phyloP scores from a whole-genome alignment of 2,113 vertebrate species.

The Chaenocephalus aceratus region DNA sequence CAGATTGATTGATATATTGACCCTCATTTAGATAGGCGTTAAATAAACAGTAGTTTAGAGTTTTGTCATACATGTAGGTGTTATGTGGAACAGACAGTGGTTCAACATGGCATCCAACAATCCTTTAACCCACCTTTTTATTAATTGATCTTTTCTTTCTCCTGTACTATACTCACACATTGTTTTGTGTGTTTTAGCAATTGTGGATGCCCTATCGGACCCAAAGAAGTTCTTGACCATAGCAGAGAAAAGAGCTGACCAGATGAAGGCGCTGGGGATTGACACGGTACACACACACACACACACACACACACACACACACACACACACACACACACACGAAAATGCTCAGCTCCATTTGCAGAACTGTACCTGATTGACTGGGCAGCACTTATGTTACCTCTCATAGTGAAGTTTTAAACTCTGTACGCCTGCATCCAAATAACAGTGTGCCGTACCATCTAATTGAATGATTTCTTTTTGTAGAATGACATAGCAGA shows the following conservation, averaged over 20 bases:
- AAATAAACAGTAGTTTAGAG: neutral
- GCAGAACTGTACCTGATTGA: neutral
- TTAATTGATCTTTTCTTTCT: neutral
- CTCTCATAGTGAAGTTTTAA: neutral
- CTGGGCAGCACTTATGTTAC: neutral
- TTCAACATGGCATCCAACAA: neutral
- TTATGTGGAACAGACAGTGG: too few relatives aligned
- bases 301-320: conserved; percentile 53
- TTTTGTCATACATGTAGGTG: neutral
- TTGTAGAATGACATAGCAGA: conserved; percentile 96
- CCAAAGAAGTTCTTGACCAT: conserved; percentile 99
- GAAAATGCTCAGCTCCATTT: neutral
- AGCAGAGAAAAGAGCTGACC: conserved; percentile 97
- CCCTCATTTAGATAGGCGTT: neutral
- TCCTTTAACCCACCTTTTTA: neutral
- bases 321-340: neutral
- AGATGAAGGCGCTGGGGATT: conserved; percentile 98
- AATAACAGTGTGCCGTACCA: neutral
- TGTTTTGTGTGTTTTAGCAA: conserved; percentile 83
- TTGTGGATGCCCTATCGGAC: conserved; percentile 98
- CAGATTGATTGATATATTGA: neutral
- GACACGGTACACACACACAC: conserved; percentile 88
- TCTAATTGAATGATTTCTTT: neutral
- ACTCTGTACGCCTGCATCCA: neutral
- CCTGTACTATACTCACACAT: neutral